These are phyloP conservation scores for Mionectes macconnelli DNA, from an alignment of 2,113 vertebrate species.

Conservation along the genomic window DNA sequence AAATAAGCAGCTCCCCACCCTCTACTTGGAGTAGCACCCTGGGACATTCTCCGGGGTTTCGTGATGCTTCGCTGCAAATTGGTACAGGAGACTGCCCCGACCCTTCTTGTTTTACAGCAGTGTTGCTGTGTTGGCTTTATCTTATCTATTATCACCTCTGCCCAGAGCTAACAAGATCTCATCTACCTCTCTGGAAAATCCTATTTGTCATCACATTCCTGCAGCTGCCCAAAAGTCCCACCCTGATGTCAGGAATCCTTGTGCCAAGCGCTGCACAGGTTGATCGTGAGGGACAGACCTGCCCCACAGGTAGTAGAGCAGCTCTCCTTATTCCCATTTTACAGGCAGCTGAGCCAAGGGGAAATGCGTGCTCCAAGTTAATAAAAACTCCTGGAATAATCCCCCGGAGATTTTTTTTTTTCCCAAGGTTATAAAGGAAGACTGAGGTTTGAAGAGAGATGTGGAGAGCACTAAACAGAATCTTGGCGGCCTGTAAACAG, in stretches of 20 bases:
- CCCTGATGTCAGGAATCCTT: neutral
- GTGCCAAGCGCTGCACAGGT: neutral
- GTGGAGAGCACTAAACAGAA: neutral
- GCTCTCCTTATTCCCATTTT: neutral
- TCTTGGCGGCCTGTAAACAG: neutral
- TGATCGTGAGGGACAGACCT: neutral
- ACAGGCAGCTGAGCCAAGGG: neutral
- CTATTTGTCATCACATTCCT: neutral
- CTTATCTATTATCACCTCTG: constrained; percentile 46
- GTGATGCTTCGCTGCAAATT: constrained; percentile 7
- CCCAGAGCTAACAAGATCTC: constrained; percentile 7
- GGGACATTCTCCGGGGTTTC: neutral
- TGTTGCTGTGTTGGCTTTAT: neutral
- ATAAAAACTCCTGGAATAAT: neutral
- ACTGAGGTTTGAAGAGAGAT: neutral
- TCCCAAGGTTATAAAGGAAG: constrained; percentile 8
- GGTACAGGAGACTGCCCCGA: neutral
- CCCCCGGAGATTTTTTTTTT: neutral
- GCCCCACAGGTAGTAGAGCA: neutral
- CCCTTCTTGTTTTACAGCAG: constrained; percentile 1
- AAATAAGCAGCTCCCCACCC: constrained; percentile 15
- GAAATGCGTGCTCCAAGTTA: neutral
- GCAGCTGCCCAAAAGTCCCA: neutral
- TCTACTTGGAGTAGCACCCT: neutral
- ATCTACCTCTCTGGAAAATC: neutral